Evolutionary conservation across 2,888 invertebrate genomes (phyloP).

Genomic region (Eupeodes luniger): DNA sequence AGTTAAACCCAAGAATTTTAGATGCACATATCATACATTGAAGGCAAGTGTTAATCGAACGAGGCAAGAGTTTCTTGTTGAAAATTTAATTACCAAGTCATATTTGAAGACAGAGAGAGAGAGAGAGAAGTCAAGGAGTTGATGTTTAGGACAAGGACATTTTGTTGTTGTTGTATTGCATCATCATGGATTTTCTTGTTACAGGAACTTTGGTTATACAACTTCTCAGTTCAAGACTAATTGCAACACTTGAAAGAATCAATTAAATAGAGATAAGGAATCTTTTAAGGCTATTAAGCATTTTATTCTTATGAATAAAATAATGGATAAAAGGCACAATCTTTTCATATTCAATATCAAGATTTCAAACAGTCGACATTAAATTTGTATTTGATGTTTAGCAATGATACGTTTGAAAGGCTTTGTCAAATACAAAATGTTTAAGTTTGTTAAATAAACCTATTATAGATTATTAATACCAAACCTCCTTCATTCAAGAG

Average conservation of each 20-base stretch:
- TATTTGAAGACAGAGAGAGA: conserved; percentile 13
- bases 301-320: background rate
- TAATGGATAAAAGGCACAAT: no score
- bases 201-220: background rate
- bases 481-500: no score
- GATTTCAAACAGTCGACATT: no score
- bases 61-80: conserved; percentile 40
- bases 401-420: no score
- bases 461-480: no score
- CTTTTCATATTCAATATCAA: no score
- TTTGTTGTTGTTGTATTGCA: background rate
- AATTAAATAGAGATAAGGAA: conserved; percentile 22
- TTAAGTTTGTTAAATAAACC: no score
- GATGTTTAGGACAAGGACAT: no score
- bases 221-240: conserved; percentile 41
- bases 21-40: background rate
- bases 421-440: no score
- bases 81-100: conserved; percentile 67
- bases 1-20: conserved; percentile 34
- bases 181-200: background rate
- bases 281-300: background rate
- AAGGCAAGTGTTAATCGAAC: conserved; percentile 51
- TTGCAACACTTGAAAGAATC: conserved; percentile 47
- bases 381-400: no score
- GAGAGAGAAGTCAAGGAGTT: background rate